These are phyloP conservation scores for Telmatochromis brichardi DNA, from an alignment of 2,113 vertebrate species.

Conservation along the genomic window DNA sequence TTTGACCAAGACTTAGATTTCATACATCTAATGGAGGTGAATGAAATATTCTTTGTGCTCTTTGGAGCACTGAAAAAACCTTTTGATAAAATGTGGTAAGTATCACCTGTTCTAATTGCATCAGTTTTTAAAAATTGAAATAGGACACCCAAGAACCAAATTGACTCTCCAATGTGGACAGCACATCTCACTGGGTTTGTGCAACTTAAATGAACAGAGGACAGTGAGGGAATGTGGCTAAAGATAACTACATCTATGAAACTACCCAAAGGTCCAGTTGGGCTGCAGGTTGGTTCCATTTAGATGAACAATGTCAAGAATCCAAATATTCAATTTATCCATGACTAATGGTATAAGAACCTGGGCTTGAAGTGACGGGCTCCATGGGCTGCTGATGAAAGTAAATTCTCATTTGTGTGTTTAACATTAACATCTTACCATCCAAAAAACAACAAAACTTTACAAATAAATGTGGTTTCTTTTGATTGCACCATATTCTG, in stretches of 20 bases:
- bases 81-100: neutral
- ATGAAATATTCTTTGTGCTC: neutral
- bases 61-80: neutral
- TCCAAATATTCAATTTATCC: neutral
- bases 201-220: neutral
- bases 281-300: neutral
- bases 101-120: neutral
- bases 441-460: neutral
- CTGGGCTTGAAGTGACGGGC: neutral
- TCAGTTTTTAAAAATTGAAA: neutral
- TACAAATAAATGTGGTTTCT: neutral
- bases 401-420: neutral
- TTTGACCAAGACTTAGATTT: neutral
- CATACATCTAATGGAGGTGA: neutral
- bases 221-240: neutral
- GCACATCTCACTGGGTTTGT: neutral
- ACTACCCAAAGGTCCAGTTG: neutral
- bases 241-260: neutral
- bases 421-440: neutral
- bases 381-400: neutral
- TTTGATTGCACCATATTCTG: neutral
- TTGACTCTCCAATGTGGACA: neutral
- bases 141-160: neutral
- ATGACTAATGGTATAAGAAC: neutral
- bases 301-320: neutral